These are phyloP conservation scores for Molanna angustata DNA, from an alignment of 2,888 invertebrate species.

Conservation along the genomic window DNA sequence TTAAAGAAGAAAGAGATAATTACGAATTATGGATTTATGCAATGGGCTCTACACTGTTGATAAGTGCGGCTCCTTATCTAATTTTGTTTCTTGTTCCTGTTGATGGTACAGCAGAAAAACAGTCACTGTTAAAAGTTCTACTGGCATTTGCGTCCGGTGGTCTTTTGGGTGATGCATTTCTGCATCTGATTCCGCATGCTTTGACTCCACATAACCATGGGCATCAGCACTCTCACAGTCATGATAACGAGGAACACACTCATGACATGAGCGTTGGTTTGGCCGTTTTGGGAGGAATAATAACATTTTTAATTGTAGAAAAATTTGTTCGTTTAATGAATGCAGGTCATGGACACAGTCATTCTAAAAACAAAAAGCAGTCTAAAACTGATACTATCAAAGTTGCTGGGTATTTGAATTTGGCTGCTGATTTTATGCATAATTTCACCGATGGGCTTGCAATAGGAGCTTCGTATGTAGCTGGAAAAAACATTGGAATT, in stretches of 20 bases:
- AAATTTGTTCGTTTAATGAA: slow-evolving; percentile 87
- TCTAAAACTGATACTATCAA: slow-evolving; percentile 45
- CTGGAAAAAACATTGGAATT: slow-evolving; percentile 81
- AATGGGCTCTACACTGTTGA: slow-evolving; percentile 85
- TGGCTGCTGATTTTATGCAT: slow-evolving; percentile 97
- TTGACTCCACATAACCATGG: slow-evolving; percentile 54
- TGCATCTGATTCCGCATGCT: slow-evolving; percentile 98
- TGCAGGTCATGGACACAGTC: slow-evolving; percentile 75
- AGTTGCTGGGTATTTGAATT: slow-evolving; percentile 82
- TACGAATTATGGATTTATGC: slow-evolving; percentile 73
- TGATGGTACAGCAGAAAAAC: slow-evolving; percentile 79
- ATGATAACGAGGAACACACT: slow-evolving; percentile 50
- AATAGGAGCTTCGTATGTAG: slow-evolving; percentile 96
- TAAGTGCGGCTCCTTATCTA: slow-evolving; percentile 93
- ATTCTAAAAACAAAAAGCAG: slow-evolving; percentile 52
- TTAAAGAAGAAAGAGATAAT: slow-evolving; percentile 37
- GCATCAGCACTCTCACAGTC: slow-evolving; percentile 44
- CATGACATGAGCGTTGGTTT: slow-evolving; percentile 91
- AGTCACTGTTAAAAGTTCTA: slow-evolving; percentile 84
- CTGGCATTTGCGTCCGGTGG: slow-evolving; percentile 94
- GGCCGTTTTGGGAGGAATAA: slow-evolving; percentile 91
- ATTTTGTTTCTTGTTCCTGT: slow-evolving; percentile 91
- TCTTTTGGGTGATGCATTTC: slow-evolving; percentile 95
- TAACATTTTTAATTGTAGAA: slow-evolving; percentile 90
- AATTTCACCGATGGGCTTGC: slow-evolving; percentile 99